phyloP scores from a whole-genome alignment of 2,113 vertebrate species.

The Blennius ocellaris region DNA sequence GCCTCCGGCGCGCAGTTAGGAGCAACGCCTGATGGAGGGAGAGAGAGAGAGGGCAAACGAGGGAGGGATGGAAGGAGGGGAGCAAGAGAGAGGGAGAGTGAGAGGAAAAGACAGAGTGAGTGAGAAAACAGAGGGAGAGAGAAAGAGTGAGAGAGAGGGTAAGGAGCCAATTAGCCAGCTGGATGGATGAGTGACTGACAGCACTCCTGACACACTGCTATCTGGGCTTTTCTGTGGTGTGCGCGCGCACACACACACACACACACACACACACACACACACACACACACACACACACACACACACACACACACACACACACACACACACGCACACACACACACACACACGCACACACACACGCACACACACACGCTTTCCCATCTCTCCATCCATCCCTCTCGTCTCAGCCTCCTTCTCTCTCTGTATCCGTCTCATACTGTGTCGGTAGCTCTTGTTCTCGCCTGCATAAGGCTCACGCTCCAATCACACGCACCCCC shows the following conservation, averaged over 20 bases:
- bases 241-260: constrained; percentile 52
- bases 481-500: constrained; percentile 44
- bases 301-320: constrained; percentile 42
- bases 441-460: constrained; percentile 60
- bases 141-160: constrained; percentile 91
- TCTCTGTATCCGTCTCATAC: constrained; percentile 43
- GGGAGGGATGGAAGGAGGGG: constrained; percentile 84
- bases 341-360: constrained; percentile 42
- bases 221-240: constrained; percentile 82
- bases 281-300: constrained; percentile 42
- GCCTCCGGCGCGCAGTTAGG: constrained; percentile 99
- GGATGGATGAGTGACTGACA: constrained; percentile 99
- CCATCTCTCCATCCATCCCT: constrained; percentile 29
- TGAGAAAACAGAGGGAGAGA: constrained; percentile 21
- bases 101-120: constrained; percentile 50
- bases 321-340: constrained; percentile 45
- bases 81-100: constrained; percentile 58
- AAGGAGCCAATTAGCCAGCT: constrained; percentile 99
- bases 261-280: constrained; percentile 36
- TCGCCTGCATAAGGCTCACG: constrained; percentile 34
- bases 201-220: constrained; percentile 93
- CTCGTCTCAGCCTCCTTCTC: constrained; percentile 25
- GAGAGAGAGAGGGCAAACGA: constrained; percentile 82
- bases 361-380: constrained; percentile 30
- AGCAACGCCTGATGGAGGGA: constrained; percentile 99